Evolutionary conservation across 2,888 invertebrate species (phyloP).

Genomic region (Stenodera caucasica): DNA sequence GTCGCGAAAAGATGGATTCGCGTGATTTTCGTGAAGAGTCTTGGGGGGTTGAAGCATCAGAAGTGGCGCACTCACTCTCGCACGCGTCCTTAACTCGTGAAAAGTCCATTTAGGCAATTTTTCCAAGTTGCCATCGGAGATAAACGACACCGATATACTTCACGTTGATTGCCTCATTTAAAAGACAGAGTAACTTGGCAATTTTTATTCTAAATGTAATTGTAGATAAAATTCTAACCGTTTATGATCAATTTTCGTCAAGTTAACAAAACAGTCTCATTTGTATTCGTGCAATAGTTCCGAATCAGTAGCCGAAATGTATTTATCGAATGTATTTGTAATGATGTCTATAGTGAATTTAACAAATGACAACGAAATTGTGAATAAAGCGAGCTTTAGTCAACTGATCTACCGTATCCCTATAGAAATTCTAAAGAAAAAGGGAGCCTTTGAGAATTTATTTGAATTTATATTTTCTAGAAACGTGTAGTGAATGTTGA

Average conservation of each 20-base stretch:
- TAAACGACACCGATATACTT: conserved; percentile 3
- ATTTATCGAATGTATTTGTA: neutral
- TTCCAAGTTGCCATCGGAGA: neutral
- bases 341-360: neutral
- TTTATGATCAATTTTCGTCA: neutral
- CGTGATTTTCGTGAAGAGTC: neutral
- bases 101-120: conserved; percentile 5
- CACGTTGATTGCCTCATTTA: neutral
- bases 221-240: neutral
- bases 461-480: neutral
- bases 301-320: neutral
- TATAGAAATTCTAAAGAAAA: neutral
- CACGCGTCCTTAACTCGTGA: neutral
- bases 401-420: neutral
- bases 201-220: conserved; percentile 1
- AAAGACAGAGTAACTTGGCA: neutral
- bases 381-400: neutral
- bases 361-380: neutral
- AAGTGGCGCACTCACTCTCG: neutral
- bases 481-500: neutral
- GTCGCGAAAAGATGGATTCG: neutral
- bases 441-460: neutral
- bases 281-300: neutral
- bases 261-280: neutral
- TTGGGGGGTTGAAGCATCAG: neutral